Evolutionary conservation across 1,140 invertebrate species (phyloP).

Genomic region (Globodera rostochiensis): DNA sequence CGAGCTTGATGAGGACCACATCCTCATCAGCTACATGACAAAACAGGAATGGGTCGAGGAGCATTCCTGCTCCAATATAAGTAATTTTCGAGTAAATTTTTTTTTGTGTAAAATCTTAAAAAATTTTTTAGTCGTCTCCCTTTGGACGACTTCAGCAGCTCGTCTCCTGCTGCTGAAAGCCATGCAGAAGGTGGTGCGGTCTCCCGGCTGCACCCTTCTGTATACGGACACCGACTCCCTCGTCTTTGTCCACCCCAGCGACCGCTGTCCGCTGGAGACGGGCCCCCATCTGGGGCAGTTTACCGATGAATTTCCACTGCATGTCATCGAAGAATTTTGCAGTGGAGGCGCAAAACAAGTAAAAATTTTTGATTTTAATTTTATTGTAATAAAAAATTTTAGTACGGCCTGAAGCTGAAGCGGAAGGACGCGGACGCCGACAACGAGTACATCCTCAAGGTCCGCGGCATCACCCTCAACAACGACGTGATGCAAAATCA

Average conservation of each 20-base stretch:
- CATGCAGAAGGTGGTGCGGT: constrained; percentile 11
- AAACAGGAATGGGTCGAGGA: background rate
- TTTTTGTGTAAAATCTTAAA: too few species aligned
- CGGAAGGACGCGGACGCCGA: background rate
- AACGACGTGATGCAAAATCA: background rate
- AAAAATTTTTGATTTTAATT: background rate
- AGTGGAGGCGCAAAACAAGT: constrained; percentile 12
- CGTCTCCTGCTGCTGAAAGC: background rate
- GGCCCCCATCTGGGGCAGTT: constrained; percentile 18
- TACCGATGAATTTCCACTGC: constrained; percentile 1
- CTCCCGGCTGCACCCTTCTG: constrained; percentile 6
- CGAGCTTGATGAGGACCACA: background rate
- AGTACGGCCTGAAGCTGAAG: background rate
- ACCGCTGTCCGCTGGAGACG: background rate
- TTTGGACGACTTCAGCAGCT: constrained; percentile 12
- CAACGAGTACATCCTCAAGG: constrained; percentile 7
- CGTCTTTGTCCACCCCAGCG: too few species aligned
- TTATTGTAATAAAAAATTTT: background rate
- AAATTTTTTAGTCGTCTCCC: background rate
- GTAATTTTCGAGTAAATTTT: too few species aligned
- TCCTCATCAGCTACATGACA: background rate
- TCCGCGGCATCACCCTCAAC: constrained; percentile 1
- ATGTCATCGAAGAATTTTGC: background rate
- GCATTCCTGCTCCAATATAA: background rate
- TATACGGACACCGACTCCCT: background rate